These are phyloP conservation scores for Carlito syrichta DNA, from an alignment of 2,113 vertebrate species.

Conservation along the genomic window DNA sequence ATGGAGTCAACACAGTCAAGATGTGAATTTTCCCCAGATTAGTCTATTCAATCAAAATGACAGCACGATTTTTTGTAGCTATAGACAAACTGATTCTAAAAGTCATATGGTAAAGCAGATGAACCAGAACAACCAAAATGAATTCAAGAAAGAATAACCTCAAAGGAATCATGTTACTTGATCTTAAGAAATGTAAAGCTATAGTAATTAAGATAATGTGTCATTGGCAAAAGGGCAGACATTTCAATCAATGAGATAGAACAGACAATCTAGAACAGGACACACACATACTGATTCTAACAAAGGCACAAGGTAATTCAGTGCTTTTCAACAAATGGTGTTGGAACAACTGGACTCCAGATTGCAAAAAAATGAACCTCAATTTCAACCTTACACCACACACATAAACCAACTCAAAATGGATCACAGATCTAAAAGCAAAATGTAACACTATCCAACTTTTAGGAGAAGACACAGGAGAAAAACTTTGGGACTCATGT, in stretches of 20 bases:
- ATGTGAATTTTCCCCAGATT: background rate
- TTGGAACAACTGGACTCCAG: background rate
- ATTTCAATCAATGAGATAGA: background rate
- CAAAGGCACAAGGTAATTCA: background rate
- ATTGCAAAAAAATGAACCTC: background rate
- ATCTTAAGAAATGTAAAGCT: background rate
- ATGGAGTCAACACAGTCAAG: background rate
- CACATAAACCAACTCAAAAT: slow-evolving; percentile 11
- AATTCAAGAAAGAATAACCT: background rate
- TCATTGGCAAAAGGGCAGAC: background rate
- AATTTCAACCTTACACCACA: background rate
- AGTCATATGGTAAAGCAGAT: background rate
- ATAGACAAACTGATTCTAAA: background rate
- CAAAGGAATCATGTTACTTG: background rate
- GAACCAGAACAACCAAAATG: background rate
- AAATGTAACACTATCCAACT: background rate
- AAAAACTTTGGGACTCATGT: background rate
- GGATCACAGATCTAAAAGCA: background rate
- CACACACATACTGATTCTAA: background rate
- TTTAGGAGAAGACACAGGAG: background rate
- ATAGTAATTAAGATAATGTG: background rate
- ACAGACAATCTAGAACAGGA: background rate
- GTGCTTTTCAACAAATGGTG: background rate
- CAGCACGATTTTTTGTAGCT: background rate
- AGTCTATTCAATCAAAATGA: background rate